Evolutionary conservation across 2,797 vertebrate species (phyloP).

Genomic region (Syngnathus acus): DNA sequence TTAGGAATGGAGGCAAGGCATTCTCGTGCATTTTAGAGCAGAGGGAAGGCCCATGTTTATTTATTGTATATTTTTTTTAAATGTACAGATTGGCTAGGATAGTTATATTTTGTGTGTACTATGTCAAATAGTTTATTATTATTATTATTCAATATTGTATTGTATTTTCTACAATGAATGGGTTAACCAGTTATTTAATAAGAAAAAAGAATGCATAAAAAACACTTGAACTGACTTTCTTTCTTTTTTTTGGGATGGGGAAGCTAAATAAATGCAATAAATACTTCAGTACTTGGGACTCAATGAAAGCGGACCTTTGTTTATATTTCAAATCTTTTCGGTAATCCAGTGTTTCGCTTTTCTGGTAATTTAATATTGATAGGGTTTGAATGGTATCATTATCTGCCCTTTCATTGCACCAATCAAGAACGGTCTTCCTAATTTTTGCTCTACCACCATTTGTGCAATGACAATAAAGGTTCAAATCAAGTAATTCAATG

Average conservation of each 20-base stretch:
- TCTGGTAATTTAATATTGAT: neutral
- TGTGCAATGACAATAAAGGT: neutral
- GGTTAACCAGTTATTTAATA: too few relatives aligned
- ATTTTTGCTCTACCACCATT: neutral
- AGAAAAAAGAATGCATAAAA: too few relatives aligned
- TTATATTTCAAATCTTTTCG: too few relatives aligned
- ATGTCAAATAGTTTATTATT: too few relatives aligned
- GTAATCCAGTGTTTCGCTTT: neutral
- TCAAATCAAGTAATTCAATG: neutral
- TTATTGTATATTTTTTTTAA: too few relatives aligned
- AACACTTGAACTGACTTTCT: too few relatives aligned
- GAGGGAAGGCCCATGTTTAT: neutral
- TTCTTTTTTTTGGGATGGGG: too few relatives aligned
- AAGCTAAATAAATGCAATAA: neutral
- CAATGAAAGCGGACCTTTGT: too few relatives aligned
- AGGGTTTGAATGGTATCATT: neutral
- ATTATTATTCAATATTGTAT: too few relatives aligned
- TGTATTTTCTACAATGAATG: too few relatives aligned
- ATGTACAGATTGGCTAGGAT: too few relatives aligned
- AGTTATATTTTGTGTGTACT: too few relatives aligned
- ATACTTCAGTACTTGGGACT: neutral
- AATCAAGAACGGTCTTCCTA: neutral
- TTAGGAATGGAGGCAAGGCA: neutral
- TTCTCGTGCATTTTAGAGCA: neutral
- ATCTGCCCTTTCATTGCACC: neutral